Base-by-base conservation (phyloP, 1,140 invertebrate genomes). In the Araneus ventricosus region DNA sequence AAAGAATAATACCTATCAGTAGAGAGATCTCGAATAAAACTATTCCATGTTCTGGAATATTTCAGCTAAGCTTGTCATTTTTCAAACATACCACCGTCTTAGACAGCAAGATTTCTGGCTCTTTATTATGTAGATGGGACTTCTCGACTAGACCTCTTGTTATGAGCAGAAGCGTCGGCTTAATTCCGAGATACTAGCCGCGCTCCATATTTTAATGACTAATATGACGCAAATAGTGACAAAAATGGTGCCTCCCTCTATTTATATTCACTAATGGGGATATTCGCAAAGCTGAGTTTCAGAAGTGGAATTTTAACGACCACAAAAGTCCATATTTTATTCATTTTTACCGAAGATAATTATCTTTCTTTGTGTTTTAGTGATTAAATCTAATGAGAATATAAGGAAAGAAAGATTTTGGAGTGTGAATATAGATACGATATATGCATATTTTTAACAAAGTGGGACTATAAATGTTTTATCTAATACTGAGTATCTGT, bases 101-200 rank as follows among this genome's bases (percentile, higher is more conserved):
- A 8, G 67, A 4, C 30, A 5, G 3, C 22, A 20, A n/a, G n/a
- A n/a, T 63, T 79, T 27, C 30, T n/a, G 14, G 24, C 30, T 45
- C 61, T 88, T 88, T 88, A 88, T 67, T 88, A 88, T 88, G 86
- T 27, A 88, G 59, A 88, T 70, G 59, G 67, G 61, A 67, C 41
- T 88, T 59, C 22, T 10, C 4, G 22, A 41, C n/a, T 1, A 41
- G 41, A 7, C 24, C 14, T 5, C n/a, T n/a, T n/a, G n/a, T n/a
- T n/a, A n/a, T n/a, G n/a, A n/a, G n/a, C n/a, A n/a, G n/a, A n/a
- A n/a, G n/a, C 30, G 30, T 24, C 86, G 3, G 7, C 24, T 88
- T 70, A 70, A 88, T 88, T 70, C 86, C 22, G 14, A 70, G 61
- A 67, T 88, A 88, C 70, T 88, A 67, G 61, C 86, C 27, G 22